Conservation (phyloP, 2,113 vertebrate genomes). For the Alaudala cheleensis region DNA sequence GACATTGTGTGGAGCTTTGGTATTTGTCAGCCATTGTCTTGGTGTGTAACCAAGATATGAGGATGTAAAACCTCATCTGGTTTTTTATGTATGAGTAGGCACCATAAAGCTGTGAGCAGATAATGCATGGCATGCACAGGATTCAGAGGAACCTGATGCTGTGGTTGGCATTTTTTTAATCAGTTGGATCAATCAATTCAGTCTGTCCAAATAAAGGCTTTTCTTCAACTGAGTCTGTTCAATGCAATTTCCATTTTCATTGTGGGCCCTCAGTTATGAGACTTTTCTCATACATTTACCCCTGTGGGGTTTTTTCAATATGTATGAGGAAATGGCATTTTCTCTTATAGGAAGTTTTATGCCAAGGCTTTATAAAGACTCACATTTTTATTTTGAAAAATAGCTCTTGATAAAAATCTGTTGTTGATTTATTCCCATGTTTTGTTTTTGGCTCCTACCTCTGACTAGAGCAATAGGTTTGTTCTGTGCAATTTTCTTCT, state of each 20-base stretch:
- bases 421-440: slow-evolving; percentile 29
- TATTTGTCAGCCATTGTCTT: background rate
- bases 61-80: background rate
- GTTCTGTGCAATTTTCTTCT: background rate
- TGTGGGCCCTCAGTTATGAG: background rate
- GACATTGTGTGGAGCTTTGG: background rate
- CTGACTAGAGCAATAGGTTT: background rate
- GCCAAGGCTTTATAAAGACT: slow-evolving; percentile 14
- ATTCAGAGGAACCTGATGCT: background rate
- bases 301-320: background rate
- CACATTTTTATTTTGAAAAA: slow-evolving; percentile 24
- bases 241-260: background rate
- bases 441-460: slow-evolving; percentile 11
- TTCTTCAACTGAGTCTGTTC: background rate
- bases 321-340: background rate
- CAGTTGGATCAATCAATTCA: background rate
- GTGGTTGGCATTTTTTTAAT: background rate
- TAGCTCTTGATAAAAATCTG: slow-evolving; percentile 19
- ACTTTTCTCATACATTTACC: background rate
- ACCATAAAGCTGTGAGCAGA: background rate
- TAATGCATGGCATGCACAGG: background rate
- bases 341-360: background rate
- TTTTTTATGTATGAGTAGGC: background rate
- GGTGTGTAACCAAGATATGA: background rate
- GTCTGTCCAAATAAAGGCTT: background rate